phyloP scores from a whole-genome alignment of 92 coral and sea anemone species.

The Porites rus region DNA sequence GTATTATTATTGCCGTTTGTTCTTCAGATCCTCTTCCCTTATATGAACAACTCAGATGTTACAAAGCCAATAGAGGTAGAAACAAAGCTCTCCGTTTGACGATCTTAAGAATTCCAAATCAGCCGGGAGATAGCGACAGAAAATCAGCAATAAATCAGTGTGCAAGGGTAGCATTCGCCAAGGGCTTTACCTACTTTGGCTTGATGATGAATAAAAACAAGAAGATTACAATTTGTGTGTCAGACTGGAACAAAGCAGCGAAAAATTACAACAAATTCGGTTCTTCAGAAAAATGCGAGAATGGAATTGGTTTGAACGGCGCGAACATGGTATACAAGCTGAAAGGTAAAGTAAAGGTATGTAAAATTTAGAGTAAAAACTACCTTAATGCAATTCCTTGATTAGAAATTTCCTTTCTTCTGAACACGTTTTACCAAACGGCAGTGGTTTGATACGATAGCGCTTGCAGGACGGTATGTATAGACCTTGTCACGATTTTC shows the following conservation, averaged over 20 bases:
- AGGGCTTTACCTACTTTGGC: conserved; percentile 7
- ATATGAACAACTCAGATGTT: conserved; percentile 20
- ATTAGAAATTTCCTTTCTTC: too few relatives aligned
- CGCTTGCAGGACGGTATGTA: too few relatives aligned
- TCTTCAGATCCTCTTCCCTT: conserved; percentile 23
- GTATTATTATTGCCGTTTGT: background rate
- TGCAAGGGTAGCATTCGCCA: conserved; percentile 46
- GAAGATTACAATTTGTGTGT: background rate
- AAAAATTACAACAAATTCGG: background rate
- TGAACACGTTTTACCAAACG: too few relatives aligned
- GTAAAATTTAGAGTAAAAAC: too few relatives aligned
- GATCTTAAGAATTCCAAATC: conserved; percentile 34
- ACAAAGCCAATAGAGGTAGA: background rate
- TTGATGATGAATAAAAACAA: background rate
- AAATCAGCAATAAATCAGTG: conserved; percentile 46
- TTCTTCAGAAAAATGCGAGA: background rate
- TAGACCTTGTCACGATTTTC: too few relatives aligned
- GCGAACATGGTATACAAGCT: conserved; percentile 9
- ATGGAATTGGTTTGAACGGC: background rate
- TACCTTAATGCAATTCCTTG: too few relatives aligned
- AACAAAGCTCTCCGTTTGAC: background rate
- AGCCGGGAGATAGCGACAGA: conserved; percentile 2
- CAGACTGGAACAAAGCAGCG: background rate
- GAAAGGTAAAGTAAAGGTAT: background rate
- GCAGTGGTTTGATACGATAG: too few relatives aligned